Evolutionary conservation across 2,888 invertebrate species (phyloP), one percentile per base, ranked within the genome.

Genomic region (Cheilosia soror): DNA sequence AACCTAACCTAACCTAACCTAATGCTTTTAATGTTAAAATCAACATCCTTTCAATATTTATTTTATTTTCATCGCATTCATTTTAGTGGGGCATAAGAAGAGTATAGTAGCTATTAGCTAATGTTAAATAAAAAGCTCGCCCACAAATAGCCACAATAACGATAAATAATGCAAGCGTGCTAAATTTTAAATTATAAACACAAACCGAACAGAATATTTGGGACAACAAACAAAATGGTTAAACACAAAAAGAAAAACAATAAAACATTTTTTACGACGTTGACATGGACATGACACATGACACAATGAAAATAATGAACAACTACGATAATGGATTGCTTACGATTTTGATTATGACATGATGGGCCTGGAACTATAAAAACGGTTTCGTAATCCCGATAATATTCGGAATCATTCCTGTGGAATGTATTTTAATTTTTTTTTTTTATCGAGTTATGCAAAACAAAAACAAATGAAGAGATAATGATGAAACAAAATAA

Each of bases 301-400:
- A n/a, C n/a, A n/a, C n/a, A 85, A 79, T 65, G 44, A 87, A 76
- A 71, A 51, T 57, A 77, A 81, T 69, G 77, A 86, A 82, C 76
- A 79, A 72, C 80, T 87, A 82, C 71, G 49, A 68, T 68, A 85
- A 81, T 85, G 81, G 77, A 57, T 85, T 85, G 85, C 94, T 94
- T 94, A 94, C 94, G 93, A 93, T 94, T 94, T 92, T 93, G 93
- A 93, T 93, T 94, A 93, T 91, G 91, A 90, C 93, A 93, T 93
- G 94, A 93, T 93, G 94, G 93, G 93, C 94, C 94, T 92, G 94
- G 94, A 93, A 95, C 95, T 93, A 95, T 95, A 94, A 95, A 95
- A 93, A 95, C 95, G 93, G 95, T 95, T 94, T 95, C 95, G 94
- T 95, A 95, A 94, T 95, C 95, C 94, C 95, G 94, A 93, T 94